Evolutionary conservation across 2,888 invertebrate species (phyloP), one percentile per base, ranked within the genome.

Genomic region (Antheraea assamensis): DNA sequence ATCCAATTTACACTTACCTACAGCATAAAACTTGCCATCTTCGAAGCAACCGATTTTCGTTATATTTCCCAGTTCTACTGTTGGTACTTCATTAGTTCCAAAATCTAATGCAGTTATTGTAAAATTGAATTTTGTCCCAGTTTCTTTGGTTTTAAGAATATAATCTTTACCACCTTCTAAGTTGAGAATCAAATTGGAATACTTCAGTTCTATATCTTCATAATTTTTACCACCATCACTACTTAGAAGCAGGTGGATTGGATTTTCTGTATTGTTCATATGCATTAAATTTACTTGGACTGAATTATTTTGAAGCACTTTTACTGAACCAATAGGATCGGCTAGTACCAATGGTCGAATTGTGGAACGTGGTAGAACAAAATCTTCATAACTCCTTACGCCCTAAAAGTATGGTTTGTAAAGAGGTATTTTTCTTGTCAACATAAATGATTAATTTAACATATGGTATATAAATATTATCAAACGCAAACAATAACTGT

Each of bases 281-380:
- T 92, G 91, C 75, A 92, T 92, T 0, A 95, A 80, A 76, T 92
- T 91, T 0, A 95, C 94, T 88, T 94, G 93, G 0, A 94, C 94
- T 2, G 90, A 91, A 76, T 95, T 94, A 76, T 95, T 95, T 74
- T 93, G 91, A 0, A 95, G 85, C 0, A 94, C 93, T 80, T 89
- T 93, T 3, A 95, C 89, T 24, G 94, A 93, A 1, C 91, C 91
- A 47, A 95, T 94, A 0, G 95, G 94, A 82, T 95, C 95, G 0
- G 84, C 74, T 55, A 91, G 77, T 2, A 91, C 90, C 13, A 93
- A 76, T 1, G 93, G 92, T 71, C 87, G 79, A 35, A 80, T 78
- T 30, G 86, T 85, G 7, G 84, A 75, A 75, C 84, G 81, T 0
- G 71, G 74, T 4, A 84, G 82, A 7, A 83, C 81, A n/a, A 82